These are phyloP conservation scores for Siphamia tubifer DNA, from an alignment of 2,113 vertebrate genomes.

Conservation along the genomic window DNA sequence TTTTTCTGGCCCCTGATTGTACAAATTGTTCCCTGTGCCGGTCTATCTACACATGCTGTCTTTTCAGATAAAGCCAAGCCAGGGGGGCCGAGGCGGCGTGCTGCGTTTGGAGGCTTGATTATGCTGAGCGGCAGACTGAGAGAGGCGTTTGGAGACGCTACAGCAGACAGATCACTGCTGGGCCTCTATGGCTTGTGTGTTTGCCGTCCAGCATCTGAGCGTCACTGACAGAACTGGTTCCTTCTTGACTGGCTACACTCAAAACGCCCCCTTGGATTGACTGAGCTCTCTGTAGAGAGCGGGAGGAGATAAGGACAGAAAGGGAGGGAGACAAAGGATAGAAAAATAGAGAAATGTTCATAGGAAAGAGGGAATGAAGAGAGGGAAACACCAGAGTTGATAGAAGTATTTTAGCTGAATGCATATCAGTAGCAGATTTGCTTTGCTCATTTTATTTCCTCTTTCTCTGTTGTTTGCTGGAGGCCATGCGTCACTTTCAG, in stretches of 20 bases:
- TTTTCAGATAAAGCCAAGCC: constrained; percentile 58
- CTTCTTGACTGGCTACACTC: constrained; percentile 42
- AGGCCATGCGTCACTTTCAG: background rate
- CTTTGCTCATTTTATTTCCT: background rate
- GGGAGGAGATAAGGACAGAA: background rate
- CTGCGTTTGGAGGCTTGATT: constrained; percentile 54
- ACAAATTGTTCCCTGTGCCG: constrained; percentile 42
- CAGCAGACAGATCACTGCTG: constrained; percentile 51
- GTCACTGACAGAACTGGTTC: constrained; percentile 42
- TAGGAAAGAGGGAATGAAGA: background rate
- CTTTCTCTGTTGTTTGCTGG: background rate
- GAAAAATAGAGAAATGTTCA: background rate
- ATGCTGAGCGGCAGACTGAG: constrained; percentile 51
- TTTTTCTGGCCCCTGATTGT: constrained; percentile 31
- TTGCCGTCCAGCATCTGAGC: constrained; percentile 53
- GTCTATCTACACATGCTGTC: constrained; percentile 43
- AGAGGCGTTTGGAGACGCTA: constrained; percentile 52
- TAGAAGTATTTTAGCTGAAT: background rate
- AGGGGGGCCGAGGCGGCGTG: constrained; percentile 16
- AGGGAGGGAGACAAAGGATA: background rate
- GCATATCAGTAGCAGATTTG: background rate
- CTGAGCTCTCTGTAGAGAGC: constrained; percentile 12
- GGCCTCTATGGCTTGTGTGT: constrained; percentile 36
- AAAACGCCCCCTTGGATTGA: constrained; percentile 13
- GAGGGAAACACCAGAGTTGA: background rate